Base-by-base conservation (phyloP, 2,888 invertebrate species). In the Sarcophaga rosellei region DNA sequence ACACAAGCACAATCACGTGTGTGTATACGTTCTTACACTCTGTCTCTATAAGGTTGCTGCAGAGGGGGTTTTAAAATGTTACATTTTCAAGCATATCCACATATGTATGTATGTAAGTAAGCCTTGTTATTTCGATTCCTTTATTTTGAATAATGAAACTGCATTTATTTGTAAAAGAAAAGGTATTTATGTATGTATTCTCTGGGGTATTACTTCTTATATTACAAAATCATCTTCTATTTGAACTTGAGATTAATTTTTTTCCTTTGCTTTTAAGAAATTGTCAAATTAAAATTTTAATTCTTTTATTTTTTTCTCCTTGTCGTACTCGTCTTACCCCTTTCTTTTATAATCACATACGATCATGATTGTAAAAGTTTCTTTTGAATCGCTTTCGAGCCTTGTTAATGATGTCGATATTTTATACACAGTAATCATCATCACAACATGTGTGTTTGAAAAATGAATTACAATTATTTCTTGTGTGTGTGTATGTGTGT, bases 401-500 rank as follows among this genome's bases (percentile, higher is more conserved):
- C 76, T 59, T 45, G 72, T 79, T 86, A 86, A 86, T 63, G 84
- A 84, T 78, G 81, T 66, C 83, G 70, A 86, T 86, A 86, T 86
- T 81, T 86, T 84, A 81, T 75, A 72, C 21, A n/a, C n/a, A 72
- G 57, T 65, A 75, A 81, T 59, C 45, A 53, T 53, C 53, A 53
- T 53, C 23, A 11, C 21, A 57, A 17, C 45, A 6, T 66, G 17
- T 47, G 76, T 45, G 62, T 75, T 78, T 75, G 70, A 65, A 66
- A 78, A 81, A 84, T 84, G 75, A 79, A 86, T 84, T 81, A 84
- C 86, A 84, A 86, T 86, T 84, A 86, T 84, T 21, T 53, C 17
- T 1, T 53, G 4, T 66, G 25, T 35, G 10, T 35, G 35, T 25
- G 25, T 25, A 4, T 25, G 4, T 35, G 35, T 35, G 35, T 35